Base-by-base conservation (phyloP, 2,113 vertebrate species). In the Rhynchomys soricoides region DNA sequence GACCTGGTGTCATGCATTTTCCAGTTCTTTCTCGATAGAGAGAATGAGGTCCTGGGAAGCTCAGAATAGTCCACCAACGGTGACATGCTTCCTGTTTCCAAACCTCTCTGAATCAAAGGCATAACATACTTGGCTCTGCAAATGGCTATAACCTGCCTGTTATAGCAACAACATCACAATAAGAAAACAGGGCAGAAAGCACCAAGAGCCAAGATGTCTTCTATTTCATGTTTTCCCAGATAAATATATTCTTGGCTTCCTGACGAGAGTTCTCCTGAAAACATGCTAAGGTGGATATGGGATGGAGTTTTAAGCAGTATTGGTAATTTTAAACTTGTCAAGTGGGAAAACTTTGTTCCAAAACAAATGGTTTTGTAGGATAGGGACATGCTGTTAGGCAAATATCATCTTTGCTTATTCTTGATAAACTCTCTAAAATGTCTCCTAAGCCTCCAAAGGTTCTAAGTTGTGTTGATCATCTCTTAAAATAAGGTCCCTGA, bases 351-450 rank as follows among this genome's bases (percentile, higher is more conserved):
- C 29, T 91, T 89, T 6, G 2, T 87, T 94, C 87, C 73, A 89
- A 97, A 97, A 95, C 82, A 86, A 98, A 89, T 68, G 64, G 57
- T 64, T 86, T 90, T 83, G 26, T 12, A 31, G 52, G 66, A 57
- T 31, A 31, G 74, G 73, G 45, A 88, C 52, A 92, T 21, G 50
- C 82, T 75, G 91, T 90, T 95, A 95, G 93, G 78, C 95, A 97
- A 98, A 98, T 98, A 96, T 97, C 97, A 97, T 95, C 97, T 96
- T 96, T 97, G 97, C 97, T 97, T 98, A 95, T 97, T 96, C 97
- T 97, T 97, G 94, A 97, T 98, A 97, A 97, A 97, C 96, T 95
- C 93, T 91, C 95, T 95, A 95, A 97, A 97, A 98, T 97, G 97
- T 95, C 96, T 97, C 95, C 93, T 94, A 96, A 98, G 97, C 93